phyloP scores from a whole-genome alignment of 2,888 invertebrate species.

The Euclidia mi region DNA sequence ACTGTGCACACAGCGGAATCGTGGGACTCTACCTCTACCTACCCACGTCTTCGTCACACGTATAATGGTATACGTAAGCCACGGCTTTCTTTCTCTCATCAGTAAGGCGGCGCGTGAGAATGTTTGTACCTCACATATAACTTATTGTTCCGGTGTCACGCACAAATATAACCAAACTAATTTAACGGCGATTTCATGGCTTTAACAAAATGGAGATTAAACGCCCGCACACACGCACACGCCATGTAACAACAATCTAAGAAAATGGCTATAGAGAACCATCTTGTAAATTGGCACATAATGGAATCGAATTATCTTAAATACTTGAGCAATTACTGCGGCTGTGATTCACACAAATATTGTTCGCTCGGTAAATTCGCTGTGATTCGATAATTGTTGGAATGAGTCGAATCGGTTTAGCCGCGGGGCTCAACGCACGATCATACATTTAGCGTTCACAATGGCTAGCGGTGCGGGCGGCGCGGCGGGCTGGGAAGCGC shows the following conservation, averaged over 20 bases:
- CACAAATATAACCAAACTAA: slow-evolving; percentile 24
- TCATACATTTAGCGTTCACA: slow-evolving; percentile 31
- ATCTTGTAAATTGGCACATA: not conserved
- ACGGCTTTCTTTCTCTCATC: slow-evolving; percentile 21
- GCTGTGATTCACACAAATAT: slow-evolving; percentile 12
- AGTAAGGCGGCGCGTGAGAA: slow-evolving; percentile 36
- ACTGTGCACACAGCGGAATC: not conserved
- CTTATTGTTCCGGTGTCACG: slow-evolving; percentile 28
- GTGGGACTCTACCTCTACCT: not conserved
- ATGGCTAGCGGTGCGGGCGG: slow-evolving; percentile 16
- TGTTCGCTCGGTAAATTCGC: slow-evolving; percentile 19
- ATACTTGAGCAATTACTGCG: slow-evolving; percentile 8
- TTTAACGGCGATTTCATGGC: slow-evolving; percentile 21
- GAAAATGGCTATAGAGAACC: too few species aligned
- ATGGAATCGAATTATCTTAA: slow-evolving; percentile 10
- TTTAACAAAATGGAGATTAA: not conserved
- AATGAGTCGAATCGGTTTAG: slow-evolving; percentile 20
- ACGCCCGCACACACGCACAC: not conserved
- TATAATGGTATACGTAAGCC: not conserved
- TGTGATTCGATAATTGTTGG: slow-evolving; percentile 30
- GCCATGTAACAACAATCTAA: too few species aligned
- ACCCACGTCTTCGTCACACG: not conserved
- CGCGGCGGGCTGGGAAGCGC: not conserved
- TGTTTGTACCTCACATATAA: slow-evolving; percentile 21
- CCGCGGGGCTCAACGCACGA: slow-evolving; percentile 18